These are phyloP conservation scores for Anaspis maculata DNA, from an alignment of 2,888 invertebrate genomes.

Conservation along the genomic window DNA sequence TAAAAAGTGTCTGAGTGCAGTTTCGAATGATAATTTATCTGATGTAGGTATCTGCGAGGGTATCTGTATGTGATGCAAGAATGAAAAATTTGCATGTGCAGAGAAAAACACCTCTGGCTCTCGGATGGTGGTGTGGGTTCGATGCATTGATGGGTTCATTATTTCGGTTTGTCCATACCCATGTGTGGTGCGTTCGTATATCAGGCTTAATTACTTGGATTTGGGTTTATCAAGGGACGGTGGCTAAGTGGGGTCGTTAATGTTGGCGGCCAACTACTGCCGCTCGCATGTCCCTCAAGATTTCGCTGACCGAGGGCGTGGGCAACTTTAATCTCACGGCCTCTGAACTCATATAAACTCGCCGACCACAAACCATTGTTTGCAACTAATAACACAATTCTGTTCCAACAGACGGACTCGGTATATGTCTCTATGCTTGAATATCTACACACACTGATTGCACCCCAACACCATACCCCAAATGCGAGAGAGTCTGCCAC, in stretches of 20 bases:
- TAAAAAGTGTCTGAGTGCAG: no score
- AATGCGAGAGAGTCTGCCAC: no score
- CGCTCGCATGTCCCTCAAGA: slow-evolving; percentile 23
- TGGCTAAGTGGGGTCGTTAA: slow-evolving; percentile 19
- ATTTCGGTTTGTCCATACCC: slow-evolving; percentile 10
- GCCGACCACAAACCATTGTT: slow-evolving; percentile 28
- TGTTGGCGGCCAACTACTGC: slow-evolving; percentile 13
- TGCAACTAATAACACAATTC: slow-evolving; percentile 28
- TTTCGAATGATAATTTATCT: no score
- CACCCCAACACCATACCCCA: no score
- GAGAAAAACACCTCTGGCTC: no score
- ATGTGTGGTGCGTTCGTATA: slow-evolving; percentile 9
- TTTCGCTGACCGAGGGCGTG: slow-evolving; percentile 22
- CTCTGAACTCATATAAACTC: slow-evolving; percentile 28
- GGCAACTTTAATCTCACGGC: slow-evolving; percentile 30
- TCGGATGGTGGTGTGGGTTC: no score
- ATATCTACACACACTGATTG: no score
- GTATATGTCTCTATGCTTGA: no score
- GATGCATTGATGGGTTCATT: slow-evolving; percentile 19
- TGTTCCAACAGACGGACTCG: slow-evolving; percentile 17
- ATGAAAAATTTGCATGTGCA: no score
- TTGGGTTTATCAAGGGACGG: slow-evolving; percentile 17
- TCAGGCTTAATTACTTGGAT: slow-evolving; percentile 21
- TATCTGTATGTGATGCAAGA: no score
- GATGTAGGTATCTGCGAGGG: no score